These are phyloP conservation scores for Micromesistius poutassou DNA, from an alignment of 2,797 vertebrate species.

Conservation along the genomic window DNA sequence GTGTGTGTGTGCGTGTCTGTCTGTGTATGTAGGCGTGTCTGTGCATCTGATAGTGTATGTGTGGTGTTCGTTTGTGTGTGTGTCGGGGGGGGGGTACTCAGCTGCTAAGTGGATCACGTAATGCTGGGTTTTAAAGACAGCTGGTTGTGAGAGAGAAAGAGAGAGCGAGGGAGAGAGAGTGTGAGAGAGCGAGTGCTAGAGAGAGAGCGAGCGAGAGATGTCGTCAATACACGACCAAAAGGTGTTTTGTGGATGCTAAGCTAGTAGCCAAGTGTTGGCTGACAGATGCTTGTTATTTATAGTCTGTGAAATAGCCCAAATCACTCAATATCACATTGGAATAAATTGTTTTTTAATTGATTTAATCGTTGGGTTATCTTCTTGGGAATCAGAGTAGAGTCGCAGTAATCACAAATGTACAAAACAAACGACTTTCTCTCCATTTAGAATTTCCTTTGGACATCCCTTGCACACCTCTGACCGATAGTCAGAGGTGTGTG, in stretches of 20 bases:
- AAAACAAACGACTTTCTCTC: too few species aligned
- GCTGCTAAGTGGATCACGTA: slow-evolving; percentile 53
- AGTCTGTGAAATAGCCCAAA: slow-evolving; percentile 37
- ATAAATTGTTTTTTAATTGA: slow-evolving; percentile 1
- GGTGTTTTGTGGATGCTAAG: background rate
- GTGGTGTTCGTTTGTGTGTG: background rate
- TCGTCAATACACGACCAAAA: background rate
- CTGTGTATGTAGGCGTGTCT: background rate
- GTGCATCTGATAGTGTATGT: background rate
- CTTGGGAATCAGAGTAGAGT: background rate
- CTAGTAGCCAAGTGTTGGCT: background rate
- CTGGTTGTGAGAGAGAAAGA: slow-evolving; percentile 36
- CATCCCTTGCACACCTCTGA: too few species aligned
- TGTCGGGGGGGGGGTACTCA: slow-evolving; percentile 29
- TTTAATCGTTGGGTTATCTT: background rate
- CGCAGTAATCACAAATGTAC: too few species aligned
- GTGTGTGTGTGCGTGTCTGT: background rate
- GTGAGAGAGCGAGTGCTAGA: slow-evolving; percentile 11
- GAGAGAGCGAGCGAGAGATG: background rate
- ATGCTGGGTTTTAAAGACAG: slow-evolving; percentile 49
- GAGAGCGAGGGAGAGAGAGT: background rate
- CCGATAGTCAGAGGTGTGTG: too few species aligned
- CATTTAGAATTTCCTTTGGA: too few species aligned
- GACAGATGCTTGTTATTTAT: background rate
- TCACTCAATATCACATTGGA: slow-evolving; percentile 46